Evolutionary conservation across 2,797 vertebrate genomes (phyloP).

Genomic region (Eospalax fontanierii): DNA sequence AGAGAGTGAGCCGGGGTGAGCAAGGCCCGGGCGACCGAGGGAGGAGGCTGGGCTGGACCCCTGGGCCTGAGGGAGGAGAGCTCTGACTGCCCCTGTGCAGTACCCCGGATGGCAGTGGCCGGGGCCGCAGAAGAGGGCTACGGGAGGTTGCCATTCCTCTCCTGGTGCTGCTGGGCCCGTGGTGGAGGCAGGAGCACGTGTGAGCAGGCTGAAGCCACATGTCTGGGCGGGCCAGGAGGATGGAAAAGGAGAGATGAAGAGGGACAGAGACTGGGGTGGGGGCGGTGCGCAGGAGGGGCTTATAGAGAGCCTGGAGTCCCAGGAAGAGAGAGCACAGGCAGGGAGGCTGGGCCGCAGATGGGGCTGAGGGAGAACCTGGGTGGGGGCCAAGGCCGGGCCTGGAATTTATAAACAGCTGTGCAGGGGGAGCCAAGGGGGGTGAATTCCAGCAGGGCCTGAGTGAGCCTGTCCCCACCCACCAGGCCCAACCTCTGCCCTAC

Average conservation of each 20-base stretch:
- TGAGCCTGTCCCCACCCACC: background rate
- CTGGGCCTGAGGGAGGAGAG: background rate
- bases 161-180: background rate
- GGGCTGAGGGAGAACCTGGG: slow-evolving; percentile 65
- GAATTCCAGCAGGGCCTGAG: slow-evolving; percentile 75
- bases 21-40: background rate
- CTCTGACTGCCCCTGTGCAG: background rate
- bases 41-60: background rate
- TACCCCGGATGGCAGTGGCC: background rate
- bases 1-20: slow-evolving; percentile 96
- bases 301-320: background rate
- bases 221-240: slow-evolving; percentile 20
- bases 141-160: background rate
- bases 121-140: background rate
- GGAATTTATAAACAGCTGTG: slow-evolving; percentile 86
- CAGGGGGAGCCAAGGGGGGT: slow-evolving; percentile 59
- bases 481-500: background rate
- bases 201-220: background rate
- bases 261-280: background rate
- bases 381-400: slow-evolving; percentile 70
- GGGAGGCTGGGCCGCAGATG: slow-evolving; percentile 69
- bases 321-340: fast-evolving
- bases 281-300: background rate
- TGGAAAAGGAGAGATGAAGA: too few relatives aligned
- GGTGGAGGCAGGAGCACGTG: slow-evolving; percentile 3